phyloP scores from a whole-genome alignment of 1,140 invertebrate genomes.

The Fopius arisanus region DNA sequence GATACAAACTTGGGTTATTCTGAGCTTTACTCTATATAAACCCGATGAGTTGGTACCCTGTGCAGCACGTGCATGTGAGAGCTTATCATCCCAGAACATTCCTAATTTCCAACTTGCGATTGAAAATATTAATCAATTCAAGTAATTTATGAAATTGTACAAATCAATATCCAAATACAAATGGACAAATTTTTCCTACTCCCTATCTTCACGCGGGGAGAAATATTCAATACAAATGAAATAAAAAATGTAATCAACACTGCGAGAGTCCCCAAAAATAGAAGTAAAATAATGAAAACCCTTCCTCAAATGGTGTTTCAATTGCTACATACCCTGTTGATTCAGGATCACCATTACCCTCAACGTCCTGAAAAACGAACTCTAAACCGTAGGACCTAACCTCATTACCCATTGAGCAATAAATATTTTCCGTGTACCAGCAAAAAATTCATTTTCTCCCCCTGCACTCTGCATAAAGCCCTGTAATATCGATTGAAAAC shows the following conservation, averaged over 20 bases:
- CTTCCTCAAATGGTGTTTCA: not conserved
- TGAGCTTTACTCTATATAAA: not conserved
- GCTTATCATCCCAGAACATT: not conserved
- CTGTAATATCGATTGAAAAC: constrained; percentile 33
- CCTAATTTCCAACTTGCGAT: not conserved
- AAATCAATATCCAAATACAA: too few species aligned
- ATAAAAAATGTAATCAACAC: too few species aligned
- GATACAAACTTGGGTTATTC: not conserved
- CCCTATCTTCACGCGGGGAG: too few species aligned
- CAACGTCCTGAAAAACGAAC: not conserved
- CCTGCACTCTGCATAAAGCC: not conserved
- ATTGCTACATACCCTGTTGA: not conserved
- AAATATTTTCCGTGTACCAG: not conserved
- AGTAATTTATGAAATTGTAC: too few species aligned
- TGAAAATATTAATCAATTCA: not conserved
- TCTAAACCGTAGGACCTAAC: not conserved
- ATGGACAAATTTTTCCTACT: too few species aligned
- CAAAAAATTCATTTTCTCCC: not conserved
- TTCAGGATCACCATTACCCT: not conserved
- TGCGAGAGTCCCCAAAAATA: too few species aligned
- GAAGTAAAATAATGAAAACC: not conserved
- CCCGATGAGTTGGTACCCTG: not conserved
- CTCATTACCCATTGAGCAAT: not conserved
- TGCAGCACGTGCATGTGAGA: not conserved
- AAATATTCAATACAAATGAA: too few species aligned